Percentiles rank a stretch among this genome's conserved stretches.
These are phyloP conservation scores for Mesocentrotus franciscanus DNA, from an alignment of 53 echinoderm and acorn worm genomes.

Conservation along the genomic window DNA sequence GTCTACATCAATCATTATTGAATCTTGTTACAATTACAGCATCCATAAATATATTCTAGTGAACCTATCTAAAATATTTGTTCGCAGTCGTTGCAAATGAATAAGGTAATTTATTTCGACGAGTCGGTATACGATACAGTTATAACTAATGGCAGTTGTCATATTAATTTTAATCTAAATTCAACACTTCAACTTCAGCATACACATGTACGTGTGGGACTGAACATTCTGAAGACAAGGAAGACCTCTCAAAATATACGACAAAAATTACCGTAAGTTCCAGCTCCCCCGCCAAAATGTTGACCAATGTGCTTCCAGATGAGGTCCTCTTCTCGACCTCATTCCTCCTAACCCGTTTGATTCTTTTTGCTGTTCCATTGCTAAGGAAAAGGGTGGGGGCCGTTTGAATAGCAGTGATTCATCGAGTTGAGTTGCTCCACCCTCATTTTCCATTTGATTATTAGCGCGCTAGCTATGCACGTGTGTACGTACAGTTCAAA, in stretches of 20 bases:
- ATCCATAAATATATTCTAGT: too few species aligned
- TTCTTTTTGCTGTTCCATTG: slow-evolving; percentile 31
- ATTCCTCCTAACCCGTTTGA: neutral
- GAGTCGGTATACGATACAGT: too few species aligned
- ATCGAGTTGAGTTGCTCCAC: neutral
- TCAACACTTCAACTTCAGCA: neutral
- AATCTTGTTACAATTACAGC: too few species aligned
- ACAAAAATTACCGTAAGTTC: slow-evolving; percentile 32
- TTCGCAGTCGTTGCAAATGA: too few species aligned
- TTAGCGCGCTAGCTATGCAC: neutral
- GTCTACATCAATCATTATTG: too few species aligned
- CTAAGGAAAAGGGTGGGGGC: slow-evolving; percentile 40
- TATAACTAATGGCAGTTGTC: too few species aligned
- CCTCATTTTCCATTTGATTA: slow-evolving; percentile 29
- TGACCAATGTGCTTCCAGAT: neutral
- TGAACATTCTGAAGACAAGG: neutral
- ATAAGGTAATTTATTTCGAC: too few species aligned
- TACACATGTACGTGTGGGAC: neutral
- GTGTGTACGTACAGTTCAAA: neutral
- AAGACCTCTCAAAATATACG: neutral
- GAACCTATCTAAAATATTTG: too few species aligned
- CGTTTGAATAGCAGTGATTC: slow-evolving; percentile 17
- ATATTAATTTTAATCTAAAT: too few species aligned
- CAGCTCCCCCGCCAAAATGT: neutral
- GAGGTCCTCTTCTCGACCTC: neutral